Percentiles rank a stretch among this genome's conserved stretches.
phyloP scores from a whole-genome alignment of 2,113 vertebrate genomes.

The Nyctereutes procyonoides region DNA sequence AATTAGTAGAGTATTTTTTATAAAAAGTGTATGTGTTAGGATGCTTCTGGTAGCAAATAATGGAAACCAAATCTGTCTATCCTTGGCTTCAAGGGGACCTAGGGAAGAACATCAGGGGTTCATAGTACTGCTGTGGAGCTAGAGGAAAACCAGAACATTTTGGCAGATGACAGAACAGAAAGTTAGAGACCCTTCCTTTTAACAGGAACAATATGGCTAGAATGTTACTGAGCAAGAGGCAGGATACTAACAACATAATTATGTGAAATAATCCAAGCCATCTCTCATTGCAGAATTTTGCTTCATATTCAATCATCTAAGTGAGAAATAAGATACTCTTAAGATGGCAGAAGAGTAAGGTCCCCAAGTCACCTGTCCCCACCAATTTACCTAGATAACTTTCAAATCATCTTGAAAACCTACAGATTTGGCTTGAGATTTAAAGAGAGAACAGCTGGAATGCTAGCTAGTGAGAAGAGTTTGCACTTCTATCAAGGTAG shows the following conservation, averaged over 20 bases:
- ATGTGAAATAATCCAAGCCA: not conserved
- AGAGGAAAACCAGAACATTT: not conserved
- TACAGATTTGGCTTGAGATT: too few species aligned
- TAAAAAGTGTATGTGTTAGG: not conserved
- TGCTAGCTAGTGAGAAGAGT: too few species aligned
- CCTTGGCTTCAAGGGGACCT: not conserved
- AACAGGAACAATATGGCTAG: not conserved
- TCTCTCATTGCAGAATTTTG: not conserved
- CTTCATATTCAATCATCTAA: not conserved
- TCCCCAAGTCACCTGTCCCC: too few species aligned
- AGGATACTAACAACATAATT: not conserved
- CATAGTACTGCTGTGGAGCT: not conserved
- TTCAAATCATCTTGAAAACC: too few species aligned
- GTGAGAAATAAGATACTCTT: not conserved
- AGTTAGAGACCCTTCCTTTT: not conserved
- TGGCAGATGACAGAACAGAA: not conserved
- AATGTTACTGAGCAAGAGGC: not conserved
- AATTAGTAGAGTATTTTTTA: conserved; percentile 12
- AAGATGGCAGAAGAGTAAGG: too few species aligned
- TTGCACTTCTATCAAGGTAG: too few species aligned
- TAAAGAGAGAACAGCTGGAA: too few species aligned
- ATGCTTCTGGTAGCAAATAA: not conserved
- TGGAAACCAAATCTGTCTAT: not conserved
- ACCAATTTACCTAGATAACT: too few species aligned
- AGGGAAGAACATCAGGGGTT: not conserved